Percentiles rank a stretch among this genome's conserved stretches.
Conservation (phyloP, 2,113 vertebrate genomes). For the Circaetus gallicus region DNA sequence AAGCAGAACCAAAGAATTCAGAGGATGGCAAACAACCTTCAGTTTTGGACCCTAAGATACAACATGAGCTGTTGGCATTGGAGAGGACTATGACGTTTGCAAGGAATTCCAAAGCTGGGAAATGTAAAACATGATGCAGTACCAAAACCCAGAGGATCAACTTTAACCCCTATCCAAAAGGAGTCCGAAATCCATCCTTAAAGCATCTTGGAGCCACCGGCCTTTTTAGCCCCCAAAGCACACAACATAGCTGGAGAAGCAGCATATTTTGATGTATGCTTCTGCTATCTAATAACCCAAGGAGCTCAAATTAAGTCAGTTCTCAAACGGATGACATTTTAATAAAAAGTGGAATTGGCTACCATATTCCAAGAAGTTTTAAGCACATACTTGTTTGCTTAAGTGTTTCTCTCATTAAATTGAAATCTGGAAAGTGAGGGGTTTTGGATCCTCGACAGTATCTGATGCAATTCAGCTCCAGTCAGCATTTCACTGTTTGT, state of each 20-base stretch:
- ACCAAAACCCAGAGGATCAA: not conserved
- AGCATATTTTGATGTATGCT: not conserved
- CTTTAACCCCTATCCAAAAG: not conserved
- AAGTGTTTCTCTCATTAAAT: not conserved
- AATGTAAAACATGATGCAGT: not conserved
- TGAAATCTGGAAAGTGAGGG: not conserved
- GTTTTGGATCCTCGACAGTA: not conserved
- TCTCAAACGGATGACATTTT: not conserved
- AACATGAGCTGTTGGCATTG: not conserved
- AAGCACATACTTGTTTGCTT: accelerated
- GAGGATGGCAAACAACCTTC: not conserved
- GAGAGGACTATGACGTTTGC: not conserved
- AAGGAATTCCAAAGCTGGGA: not conserved
- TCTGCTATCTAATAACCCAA: not conserved
- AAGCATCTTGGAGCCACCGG: not conserved
- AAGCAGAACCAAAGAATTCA: not conserved
- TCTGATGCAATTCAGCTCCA: not conserved
- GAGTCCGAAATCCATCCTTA: not conserved
- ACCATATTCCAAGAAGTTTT: not conserved
- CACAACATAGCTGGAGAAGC: not conserved
- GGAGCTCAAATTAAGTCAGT: not conserved
- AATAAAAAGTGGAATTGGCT: not conserved
- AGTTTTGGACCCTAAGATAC: not conserved
- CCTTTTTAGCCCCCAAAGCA: not conserved
- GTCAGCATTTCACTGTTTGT: not conserved